A percentile compares a stretch with the other conserved stretches of the same genome.
phyloP scores from a whole-genome alignment of 2,888 invertebrate species.

The Cremastobaeus sp. region DNA sequence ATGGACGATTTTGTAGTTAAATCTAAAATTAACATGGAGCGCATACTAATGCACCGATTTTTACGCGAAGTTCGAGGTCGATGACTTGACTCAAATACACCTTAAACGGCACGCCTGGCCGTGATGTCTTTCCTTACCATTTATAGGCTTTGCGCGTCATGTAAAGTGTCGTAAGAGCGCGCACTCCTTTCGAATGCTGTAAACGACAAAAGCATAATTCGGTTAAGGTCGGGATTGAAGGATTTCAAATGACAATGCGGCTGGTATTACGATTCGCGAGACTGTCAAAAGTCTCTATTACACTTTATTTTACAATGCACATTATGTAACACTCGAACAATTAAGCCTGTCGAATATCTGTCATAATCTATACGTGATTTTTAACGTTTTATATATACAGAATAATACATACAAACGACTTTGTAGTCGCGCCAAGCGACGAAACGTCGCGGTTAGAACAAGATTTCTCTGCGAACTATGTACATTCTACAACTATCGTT shows the following conservation, averaged over 20 bases:
- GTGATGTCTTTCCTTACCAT: conserved; percentile 56
- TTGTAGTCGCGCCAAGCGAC: conserved; percentile 15
- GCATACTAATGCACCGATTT: not conserved
- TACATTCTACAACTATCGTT: conserved; percentile 56
- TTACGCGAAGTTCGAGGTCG: conserved; percentile 39
- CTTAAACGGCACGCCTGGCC: conserved; percentile 55
- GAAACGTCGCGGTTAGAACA: conserved; percentile 33
- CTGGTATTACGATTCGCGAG: conserved; percentile 37
- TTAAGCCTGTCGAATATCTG: conserved; percentile 35
- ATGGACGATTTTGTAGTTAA: too few species aligned
- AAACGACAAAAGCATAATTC: conserved; percentile 54
- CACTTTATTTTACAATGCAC: conserved; percentile 61
- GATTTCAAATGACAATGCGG: conserved; percentile 35
- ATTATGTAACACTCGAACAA: conserved; percentile 40
- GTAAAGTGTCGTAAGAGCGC: conserved; percentile 53
- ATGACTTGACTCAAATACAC: conserved; percentile 44
- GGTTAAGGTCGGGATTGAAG: conserved; percentile 55
- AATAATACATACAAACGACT: conserved; percentile 64
- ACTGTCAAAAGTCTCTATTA: conserved; percentile 37
- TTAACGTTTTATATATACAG: conserved; percentile 64
- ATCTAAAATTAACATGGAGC: not conserved
- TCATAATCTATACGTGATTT: conserved; percentile 43
- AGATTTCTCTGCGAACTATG: conserved; percentile 57
- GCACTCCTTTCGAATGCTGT: conserved; percentile 55
- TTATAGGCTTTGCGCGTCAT: conserved; percentile 50